Evolutionary conservation across 1,140 invertebrate species (phyloP), one percentile per base, ranked within the genome.

Genomic region (Macrotrachela quadricornifera): DNA sequence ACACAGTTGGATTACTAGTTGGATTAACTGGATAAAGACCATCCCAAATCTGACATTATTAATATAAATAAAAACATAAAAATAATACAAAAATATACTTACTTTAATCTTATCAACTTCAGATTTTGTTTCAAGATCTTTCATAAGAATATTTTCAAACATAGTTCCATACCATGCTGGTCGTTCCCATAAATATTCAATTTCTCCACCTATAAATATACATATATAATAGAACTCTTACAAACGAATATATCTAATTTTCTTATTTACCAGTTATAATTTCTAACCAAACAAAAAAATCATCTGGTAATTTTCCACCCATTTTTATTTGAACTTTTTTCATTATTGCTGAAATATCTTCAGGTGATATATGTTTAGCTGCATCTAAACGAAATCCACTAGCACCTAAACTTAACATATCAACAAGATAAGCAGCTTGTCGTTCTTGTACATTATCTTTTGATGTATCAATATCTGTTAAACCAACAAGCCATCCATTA

Each of bases 281-380:
- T 37, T 53, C 51, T 40, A 53, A 40, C 51, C 51, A 53, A 12
- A 42, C 51, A 11, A 53, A 53, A 48, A 53, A 53, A 53, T 53
- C 51, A 47, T 53, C 51, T 0, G 51, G 51, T 39, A 53, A 48
- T 47, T 53, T 43, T 43, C 51, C 51, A 17, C 51, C 51, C 51
- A 53, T 53, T 39, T 53, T 53, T 39, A n/a, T 14, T 39, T 53
- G 51, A n/a, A 56, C 48, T 15, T 44, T 43, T 15, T 55, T 50
- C 13, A 46, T 50, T 15, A 57, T 39, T 18, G 52, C 56, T 10
- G 43, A 44, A n/a, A n/a, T n/a, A n/a, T n/a, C n/a, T n/a, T n/a
- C n/a, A n/a, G n/a, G n/a, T n/a, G n/a, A n/a, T n/a, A n/a, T n/a
- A n/a, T n/a, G n/a, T n/a, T n/a, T n/a, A n/a, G n/a, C n/a, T n/a